A percentile compares a stretch with the other conserved stretches of the same genome.
Evolutionary conservation across 2,888 invertebrate species (phyloP).

Genomic region (Diloba caeruleocephala): DNA sequence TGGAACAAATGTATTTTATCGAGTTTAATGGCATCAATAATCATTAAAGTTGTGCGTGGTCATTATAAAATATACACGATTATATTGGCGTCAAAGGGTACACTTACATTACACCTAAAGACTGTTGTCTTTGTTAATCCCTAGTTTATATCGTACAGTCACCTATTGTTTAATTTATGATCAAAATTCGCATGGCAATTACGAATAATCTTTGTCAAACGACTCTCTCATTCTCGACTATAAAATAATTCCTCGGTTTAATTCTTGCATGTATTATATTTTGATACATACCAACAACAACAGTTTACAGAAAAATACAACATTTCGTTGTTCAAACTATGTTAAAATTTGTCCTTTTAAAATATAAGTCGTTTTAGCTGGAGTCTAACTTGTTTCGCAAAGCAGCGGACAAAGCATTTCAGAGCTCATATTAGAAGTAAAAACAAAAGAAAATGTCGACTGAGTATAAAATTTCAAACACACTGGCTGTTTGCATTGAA

Average conservation of each 20-base stretch:
- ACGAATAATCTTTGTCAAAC: background rate
- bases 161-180: background rate
- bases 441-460: slow-evolving; percentile 37
- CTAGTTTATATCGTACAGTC: too few species aligned
- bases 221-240: background rate
- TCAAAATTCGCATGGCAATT: background rate
- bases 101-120: background rate
- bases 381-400: slow-evolving; percentile 28
- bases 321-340: slow-evolving; percentile 3
- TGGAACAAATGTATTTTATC: too few species aligned
- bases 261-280: background rate
- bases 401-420: slow-evolving; percentile 38
- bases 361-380: slow-evolving; percentile 36
- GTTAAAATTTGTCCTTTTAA: slow-evolving; percentile 23
- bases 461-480: slow-evolving; percentile 36
- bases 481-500: slow-evolving; percentile 16
- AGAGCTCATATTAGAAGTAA: slow-evolving; percentile 25
- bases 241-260: background rate
- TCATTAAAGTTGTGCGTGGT: too few species aligned
- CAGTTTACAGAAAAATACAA: slow-evolving; percentile 3
- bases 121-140: background rate
- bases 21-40: too few species aligned
- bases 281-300: slow-evolving; percentile 14
- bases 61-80: slow-evolving; percentile 4
- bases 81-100: slow-evolving; percentile 13